Percentiles rank a stretch among this genome's conserved stretches.
Evolutionary conservation across 1,140 invertebrate species (phyloP).

Genomic region (Andricus grossulariae): DNA sequence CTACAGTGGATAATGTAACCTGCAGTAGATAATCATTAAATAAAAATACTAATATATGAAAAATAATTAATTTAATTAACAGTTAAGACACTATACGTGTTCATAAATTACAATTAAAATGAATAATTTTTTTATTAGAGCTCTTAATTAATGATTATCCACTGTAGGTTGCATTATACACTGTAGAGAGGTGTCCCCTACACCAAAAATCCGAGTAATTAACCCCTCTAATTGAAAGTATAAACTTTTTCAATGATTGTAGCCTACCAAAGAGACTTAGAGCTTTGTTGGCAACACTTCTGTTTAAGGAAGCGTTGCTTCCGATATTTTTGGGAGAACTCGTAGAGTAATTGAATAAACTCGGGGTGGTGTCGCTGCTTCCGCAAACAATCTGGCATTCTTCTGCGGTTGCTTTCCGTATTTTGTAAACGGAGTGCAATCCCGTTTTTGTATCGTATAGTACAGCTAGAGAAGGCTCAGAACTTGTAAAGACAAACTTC

Average conservation of each 20-base stretch:
- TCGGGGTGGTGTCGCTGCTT: conserved; percentile 73
- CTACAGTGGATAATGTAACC: too few relatives aligned
- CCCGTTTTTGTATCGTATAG: conserved; percentile 86
- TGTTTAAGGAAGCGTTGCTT: conserved; percentile 57
- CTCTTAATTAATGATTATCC: too few relatives aligned
- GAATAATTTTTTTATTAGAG: too few relatives aligned
- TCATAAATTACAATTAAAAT: too few relatives aligned
- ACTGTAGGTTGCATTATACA: too few relatives aligned
- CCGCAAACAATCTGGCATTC: conserved; percentile 81
- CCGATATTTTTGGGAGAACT: conserved; percentile 62
- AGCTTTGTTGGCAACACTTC: conserved; percentile 60
- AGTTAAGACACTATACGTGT: too few relatives aligned
- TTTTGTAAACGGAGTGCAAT: conserved; percentile 88
- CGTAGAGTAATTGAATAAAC: conserved; percentile 74
- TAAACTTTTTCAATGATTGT: not conserved
- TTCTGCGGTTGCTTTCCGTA: conserved; percentile 85
- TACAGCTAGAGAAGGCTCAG: conserved; percentile 82
- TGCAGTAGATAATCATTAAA: too few relatives aligned
- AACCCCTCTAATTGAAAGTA: too few relatives aligned
- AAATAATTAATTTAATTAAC: too few relatives aligned
- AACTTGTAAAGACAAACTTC: conserved; percentile 80
- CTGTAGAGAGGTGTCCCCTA: too few relatives aligned
- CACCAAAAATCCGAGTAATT: too few relatives aligned
- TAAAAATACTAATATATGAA: too few relatives aligned
- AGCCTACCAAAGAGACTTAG: conserved; percentile 67